Evolutionary conservation across 2,888 invertebrate species (phyloP).

Genomic region (Carpatolechia fugitivella): DNA sequence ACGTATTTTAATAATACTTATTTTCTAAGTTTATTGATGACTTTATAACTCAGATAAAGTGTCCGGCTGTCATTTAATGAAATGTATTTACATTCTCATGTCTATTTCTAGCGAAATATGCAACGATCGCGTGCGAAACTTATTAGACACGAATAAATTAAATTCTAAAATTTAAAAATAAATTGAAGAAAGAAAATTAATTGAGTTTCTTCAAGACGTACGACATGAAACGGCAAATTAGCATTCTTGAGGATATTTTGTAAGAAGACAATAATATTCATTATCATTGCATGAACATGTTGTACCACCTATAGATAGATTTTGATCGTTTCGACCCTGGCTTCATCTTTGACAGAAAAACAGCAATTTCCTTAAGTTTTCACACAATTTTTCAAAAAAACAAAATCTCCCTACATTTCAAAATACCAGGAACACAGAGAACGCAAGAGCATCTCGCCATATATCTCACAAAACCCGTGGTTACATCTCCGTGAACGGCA

Average conservation of each 20-base stretch:
- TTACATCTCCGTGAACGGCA: conserved; percentile 32
- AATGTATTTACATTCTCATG: not conserved
- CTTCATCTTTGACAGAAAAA: no score
- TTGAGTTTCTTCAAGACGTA: no score
- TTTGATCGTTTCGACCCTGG: no score
- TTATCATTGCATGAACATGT: no score
- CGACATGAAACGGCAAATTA: no score
- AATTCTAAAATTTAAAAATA: not conserved
- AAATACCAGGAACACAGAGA: conserved; percentile 8
- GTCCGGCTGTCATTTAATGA: conserved; percentile 2
- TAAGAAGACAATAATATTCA: no score
- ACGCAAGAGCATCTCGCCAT: conserved; percentile 6
- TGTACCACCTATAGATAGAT: no score
- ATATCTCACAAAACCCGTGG: conserved; percentile 25
- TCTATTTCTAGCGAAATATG: not conserved
- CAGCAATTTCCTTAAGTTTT: not conserved
- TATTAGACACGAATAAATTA: not conserved
- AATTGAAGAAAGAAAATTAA: not conserved
- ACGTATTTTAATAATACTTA: no score
- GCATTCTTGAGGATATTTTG: no score
- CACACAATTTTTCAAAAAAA: not conserved
- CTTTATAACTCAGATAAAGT: not conserved
- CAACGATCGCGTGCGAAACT: not conserved
- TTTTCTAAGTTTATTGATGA: not conserved
- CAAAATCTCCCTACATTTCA: not conserved